Evolutionary conservation across 2,113 vertebrate species (phyloP).

Genomic region (Sturnus vulgaris): DNA sequence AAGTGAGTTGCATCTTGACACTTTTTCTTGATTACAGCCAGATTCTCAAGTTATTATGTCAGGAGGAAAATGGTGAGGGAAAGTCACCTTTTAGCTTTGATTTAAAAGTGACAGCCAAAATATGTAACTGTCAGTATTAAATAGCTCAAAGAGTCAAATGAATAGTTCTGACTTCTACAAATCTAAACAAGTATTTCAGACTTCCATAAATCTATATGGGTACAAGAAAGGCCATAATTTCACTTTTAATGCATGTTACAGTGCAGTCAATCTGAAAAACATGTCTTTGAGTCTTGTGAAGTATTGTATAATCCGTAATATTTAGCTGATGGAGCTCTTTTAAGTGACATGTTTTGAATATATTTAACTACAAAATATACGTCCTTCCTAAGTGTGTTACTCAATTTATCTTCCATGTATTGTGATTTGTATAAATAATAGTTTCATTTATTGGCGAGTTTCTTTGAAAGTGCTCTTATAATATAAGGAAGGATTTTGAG

Average conservation of each 20-base stretch:
- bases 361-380: not conserved
- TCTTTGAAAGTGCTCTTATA: not conserved
- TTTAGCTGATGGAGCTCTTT: not conserved
- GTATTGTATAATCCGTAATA: not conserved
- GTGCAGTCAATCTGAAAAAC: not conserved
- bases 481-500: not conserved
- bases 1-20: not conserved
- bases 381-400: not conserved
- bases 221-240: not conserved
- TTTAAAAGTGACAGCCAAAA: conserved; percentile 12
- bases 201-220: fast-evolving
- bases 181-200: not conserved
- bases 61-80: not conserved
- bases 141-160: not conserved
- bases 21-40: not conserved
- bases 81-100: not conserved
- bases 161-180: not conserved
- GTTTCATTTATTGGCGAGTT: not conserved
- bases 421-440: not conserved
- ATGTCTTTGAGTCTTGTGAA: not conserved
- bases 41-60: not conserved
- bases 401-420: not conserved
- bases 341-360: not conserved
- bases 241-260: not conserved
- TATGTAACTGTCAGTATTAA: not conserved